Evolutionary conservation across 2,888 invertebrate species (phyloP), one percentile per base, ranked within the genome.

Genomic region (Alsophila aescularia): DNA sequence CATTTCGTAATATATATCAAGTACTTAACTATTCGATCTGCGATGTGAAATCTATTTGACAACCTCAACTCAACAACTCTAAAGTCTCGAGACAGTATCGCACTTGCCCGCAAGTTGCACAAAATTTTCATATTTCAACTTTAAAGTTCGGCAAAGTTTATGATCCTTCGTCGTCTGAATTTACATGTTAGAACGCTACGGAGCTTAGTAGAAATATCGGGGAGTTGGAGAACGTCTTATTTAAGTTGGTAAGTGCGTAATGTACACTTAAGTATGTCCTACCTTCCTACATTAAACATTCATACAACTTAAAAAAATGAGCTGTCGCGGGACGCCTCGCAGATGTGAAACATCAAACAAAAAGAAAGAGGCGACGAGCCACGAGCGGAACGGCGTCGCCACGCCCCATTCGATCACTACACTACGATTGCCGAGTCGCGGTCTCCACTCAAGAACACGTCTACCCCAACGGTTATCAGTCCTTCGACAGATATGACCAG

Each of bases 101-200:
- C 50, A 45, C 51, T 41, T 32, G 29, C 24, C 37, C 42, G n/a
- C 29, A 32, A 45, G 36, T 51, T 43, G 47, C 36, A 36, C 21
- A 24, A 39, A 54, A 43, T 32, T 47, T 51, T 45, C 42, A 12
- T 37, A 44, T 42, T 42, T 41, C 34, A 41, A 50, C 36, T 51
- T 45, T 34, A 48, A 43, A 52, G 49, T 58, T 58, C 34, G 5
- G 6, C 12, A 4, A 52, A 58, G 52, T 58, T 52, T 40, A 34
- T 35, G 34, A 49, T 48, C 57, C 29, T 21, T 35, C 35, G 44
- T 37, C 52, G 40, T 42, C 36, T 52, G 45, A 52, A 58, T 58
- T 58, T 58, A 47, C 49, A 53, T 50, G 31, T 31, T 31, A 36
- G 9, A 15, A 36, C 4, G 3, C 12, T 12, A 21, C 7, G 49